Evolutionary conservation across 2,797 vertebrate genomes (phyloP), one percentile per base, ranked within the genome.

Genomic region (Sebastolobus alascanus): DNA sequence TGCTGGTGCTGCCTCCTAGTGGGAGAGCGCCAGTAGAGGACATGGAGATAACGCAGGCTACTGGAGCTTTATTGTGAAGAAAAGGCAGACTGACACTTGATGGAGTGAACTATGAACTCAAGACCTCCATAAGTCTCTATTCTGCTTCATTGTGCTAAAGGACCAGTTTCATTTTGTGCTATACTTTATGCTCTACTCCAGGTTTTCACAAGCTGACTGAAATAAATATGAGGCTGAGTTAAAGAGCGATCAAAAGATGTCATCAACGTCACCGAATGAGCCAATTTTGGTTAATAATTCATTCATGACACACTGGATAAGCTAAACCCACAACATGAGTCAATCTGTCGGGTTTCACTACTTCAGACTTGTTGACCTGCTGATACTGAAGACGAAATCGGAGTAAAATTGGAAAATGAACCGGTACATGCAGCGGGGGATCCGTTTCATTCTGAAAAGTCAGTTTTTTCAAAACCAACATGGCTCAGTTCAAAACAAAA

Each of bases 1-100:
- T 56, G 74, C 43, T 46, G 73, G 65, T 85, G 89, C 90, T 92
- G 91, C 90, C 91, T 81, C 79, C 93, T 92, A 84, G 86, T 90
- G 94, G 88, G 0, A 5, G 4, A 71, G 22, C 40, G 52, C 59
- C 1, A 52, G 25, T 10, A 59, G 61, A 25, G 77, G 37, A 55
- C 69, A 50, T 6, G 3, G 4, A 75, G 6, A 58, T 37, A 13
- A 73, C 8, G 16, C 16, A 40, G 20, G 22, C 33, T 68, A 25
- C 1, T 33, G 7, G 12, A 8, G 31, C 52, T 68, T 56, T 5
- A 25, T 6, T 65, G 79, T 52, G 25, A 78, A 25, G 12, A 31
- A 33, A 14, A 31, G 43, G 11, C 37, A 40, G 13, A 20, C 50
- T 18, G 50, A 20, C 50, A 52, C 50, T 46, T 8, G 43, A 46